Evolutionary conservation across 35 echinoderm and acorn worm species (phyloP).

Genomic region (Patiria miniata): DNA sequence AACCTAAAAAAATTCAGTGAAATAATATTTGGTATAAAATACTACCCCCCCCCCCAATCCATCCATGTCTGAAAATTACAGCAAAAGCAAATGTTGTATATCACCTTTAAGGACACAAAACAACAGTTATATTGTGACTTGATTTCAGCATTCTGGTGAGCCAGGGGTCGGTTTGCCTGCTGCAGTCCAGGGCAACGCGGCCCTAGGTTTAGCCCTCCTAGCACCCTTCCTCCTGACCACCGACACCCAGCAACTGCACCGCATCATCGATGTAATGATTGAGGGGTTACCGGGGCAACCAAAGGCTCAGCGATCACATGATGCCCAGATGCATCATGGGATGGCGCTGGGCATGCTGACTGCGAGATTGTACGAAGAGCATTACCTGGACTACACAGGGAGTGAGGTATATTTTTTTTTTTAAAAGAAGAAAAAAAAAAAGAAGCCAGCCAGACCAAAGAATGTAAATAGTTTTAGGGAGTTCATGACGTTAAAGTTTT

Average conservation of each 20-base stretch:
- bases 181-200: not conserved
- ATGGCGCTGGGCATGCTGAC: conserved; percentile 1
- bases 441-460: too few relatives aligned
- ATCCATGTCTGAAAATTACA: too few relatives aligned
- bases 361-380: conserved; percentile 1
- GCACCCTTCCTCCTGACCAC: conserved; percentile 14
- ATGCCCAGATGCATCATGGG: conserved; percentile 27
- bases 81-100: too few relatives aligned
- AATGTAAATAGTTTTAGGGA: too few relatives aligned
- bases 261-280: conserved; percentile 20
- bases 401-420: conserved; percentile 9
- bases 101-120: too few relatives aligned
- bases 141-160: not conserved
- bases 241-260: conserved; percentile 12
- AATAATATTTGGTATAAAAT: too few relatives aligned
- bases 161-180: not conserved
- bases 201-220: not conserved
- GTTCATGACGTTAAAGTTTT: too few relatives aligned
- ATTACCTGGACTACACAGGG: conserved; percentile 3
- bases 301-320: not conserved
- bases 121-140: not conserved
- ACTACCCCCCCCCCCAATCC: too few relatives aligned
- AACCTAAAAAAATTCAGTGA: too few relatives aligned
- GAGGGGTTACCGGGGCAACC: conserved; percentile 33
- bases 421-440: too few relatives aligned